phyloP scores from a whole-genome alignment of 1,140 invertebrate species.

The Matsumurasca onukii region DNA sequence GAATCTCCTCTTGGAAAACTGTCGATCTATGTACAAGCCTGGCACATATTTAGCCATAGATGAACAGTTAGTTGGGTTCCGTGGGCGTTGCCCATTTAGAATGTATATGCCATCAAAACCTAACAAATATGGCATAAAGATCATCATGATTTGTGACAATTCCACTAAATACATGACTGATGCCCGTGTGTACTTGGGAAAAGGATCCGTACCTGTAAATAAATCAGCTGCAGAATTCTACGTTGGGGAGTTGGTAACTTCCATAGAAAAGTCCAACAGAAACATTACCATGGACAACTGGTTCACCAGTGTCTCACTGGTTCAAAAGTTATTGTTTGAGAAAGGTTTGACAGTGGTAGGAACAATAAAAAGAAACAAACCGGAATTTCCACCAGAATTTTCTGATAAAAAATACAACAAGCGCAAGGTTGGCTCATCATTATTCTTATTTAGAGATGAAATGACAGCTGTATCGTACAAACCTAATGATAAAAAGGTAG shows the following conservation, averaged over 20 bases:
- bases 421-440: slow-evolving; percentile 12
- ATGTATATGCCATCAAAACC: slow-evolving; percentile 49
- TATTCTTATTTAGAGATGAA: slow-evolving; percentile 36
- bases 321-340: slow-evolving; percentile 35
- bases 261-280: slow-evolving; percentile 42
- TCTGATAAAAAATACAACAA: slow-evolving; percentile 23
- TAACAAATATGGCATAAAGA: slow-evolving; percentile 47
- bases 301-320: slow-evolving; percentile 42
- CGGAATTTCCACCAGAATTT: slow-evolving; percentile 35
- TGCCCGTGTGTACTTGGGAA: slow-evolving; percentile 46
- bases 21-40: slow-evolving; percentile 40
- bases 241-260: slow-evolving; percentile 42
- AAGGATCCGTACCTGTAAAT: slow-evolving; percentile 37
- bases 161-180: slow-evolving; percentile 45
- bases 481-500: slow-evolving; percentile 36
- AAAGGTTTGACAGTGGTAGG: slow-evolving; percentile 41
- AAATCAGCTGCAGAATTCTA: slow-evolving; percentile 32
- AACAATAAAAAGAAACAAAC: slow-evolving; percentile 44
- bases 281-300: slow-evolving; percentile 46
- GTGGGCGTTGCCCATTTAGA: slow-evolving; percentile 47
- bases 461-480: slow-evolving; percentile 37
- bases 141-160: slow-evolving; percentile 45
- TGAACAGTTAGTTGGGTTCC: slow-evolving; percentile 48
- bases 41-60: slow-evolving; percentile 44
- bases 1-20: slow-evolving; percentile 41